Base-by-base conservation (phyloP, 2,113 vertebrate genomes). In the Hemichromis elongatus region DNA sequence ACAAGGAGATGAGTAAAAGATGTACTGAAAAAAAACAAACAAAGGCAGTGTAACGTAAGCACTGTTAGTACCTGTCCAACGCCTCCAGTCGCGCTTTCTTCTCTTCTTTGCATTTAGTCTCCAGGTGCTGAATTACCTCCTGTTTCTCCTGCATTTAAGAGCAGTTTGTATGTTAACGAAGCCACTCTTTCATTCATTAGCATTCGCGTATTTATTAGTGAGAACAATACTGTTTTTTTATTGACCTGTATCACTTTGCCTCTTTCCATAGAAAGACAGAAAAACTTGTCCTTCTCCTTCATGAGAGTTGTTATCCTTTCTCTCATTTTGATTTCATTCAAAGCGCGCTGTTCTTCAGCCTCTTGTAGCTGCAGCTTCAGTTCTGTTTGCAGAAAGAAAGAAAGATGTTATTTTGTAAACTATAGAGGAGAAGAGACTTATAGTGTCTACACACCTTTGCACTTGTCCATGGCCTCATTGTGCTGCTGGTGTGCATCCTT, bases 231-330 rank as follows among this genome's bases (percentile, higher is more conserved):
- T 66, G 84, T 6, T 7, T 4, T 28, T 42, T 59, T 0, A 28
- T 4, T 90, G 33, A 94, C 96, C 96, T 95, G 94, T 82, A 96
- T 94, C 19, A 90, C 21, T 91, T 91, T 91, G 4, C 88, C 95
- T 88, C 92, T 94, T 80, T 96, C 89, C 47, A 92, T 30, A 8
- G 92, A 94, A 24, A 95, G 66, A 66, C 89, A 50, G 53, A 95
- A 24, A 4, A 95, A 75, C 54, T 77, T 90, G 30, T 95, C 90
- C 47, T 94, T 96, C 88, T 95, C 95, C 84, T 91, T 93, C 26
- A 80, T 78, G 26, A 96, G 84, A 50, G n/a, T 54, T 30, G 86
- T 81, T 28, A 93, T 84, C 42, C 55, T 93, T 55, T 93, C 87
- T 55, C 78, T 90, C 78, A 88, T 63, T 28, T 82, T 45, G 9